A percentile compares a stretch with the other conserved stretches of the same genome.
Conservation (phyloP, 2,888 invertebrate species). For the Cantharis lateralis region DNA sequence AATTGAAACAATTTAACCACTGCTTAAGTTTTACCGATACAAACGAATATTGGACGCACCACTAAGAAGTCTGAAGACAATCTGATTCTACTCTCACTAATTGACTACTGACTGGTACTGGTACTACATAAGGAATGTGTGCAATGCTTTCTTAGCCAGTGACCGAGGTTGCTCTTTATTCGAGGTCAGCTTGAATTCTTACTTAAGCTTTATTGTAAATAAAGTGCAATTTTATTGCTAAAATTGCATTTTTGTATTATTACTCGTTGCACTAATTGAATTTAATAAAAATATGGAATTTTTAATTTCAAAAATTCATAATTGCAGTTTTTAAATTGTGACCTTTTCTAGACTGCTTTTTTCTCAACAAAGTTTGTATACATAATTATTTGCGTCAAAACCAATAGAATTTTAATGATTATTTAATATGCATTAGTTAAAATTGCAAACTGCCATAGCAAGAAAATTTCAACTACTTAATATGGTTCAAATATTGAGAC, state of each 20-base stretch:
- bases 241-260: background rate
- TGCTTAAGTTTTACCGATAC: slow-evolving; percentile 2
- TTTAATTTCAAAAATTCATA: background rate
- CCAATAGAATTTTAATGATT: background rate
- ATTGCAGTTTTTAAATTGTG: too few relatives aligned
- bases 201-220: background rate
- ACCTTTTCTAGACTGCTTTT: background rate
- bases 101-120: background rate
- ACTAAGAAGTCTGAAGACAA: background rate
- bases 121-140: background rate
- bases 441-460: background rate
- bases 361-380: background rate
- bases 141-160: slow-evolving; percentile 11
- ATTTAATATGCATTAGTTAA: background rate
- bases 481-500: background rate
- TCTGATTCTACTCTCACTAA: slow-evolving; percentile 15
- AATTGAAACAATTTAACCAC: background rate
- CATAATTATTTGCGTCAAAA: background rate
- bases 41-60: background rate
- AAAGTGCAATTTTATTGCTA: background rate
- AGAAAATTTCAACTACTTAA: background rate
- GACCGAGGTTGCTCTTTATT: slow-evolving; percentile 5
- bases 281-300: background rate
- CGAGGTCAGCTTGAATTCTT: slow-evolving; percentile 8
- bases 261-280: background rate